These are phyloP conservation scores for Anabas testudineus DNA, from an alignment of 2,797 vertebrate genomes.

Conservation along the genomic window DNA sequence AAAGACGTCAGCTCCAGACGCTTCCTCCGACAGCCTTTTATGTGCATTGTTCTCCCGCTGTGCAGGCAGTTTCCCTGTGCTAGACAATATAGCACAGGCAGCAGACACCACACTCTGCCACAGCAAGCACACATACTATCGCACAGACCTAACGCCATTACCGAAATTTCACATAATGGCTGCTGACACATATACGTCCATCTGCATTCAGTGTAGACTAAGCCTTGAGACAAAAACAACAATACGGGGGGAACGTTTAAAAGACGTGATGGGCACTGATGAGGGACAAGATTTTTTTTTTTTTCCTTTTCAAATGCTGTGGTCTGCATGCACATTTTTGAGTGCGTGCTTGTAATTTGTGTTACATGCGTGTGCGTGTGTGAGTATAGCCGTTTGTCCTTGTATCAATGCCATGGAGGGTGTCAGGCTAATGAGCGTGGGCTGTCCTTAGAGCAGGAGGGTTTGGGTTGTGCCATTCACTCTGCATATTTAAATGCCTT, in stretches of 20 bases:
- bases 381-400: slow-evolving; percentile 58
- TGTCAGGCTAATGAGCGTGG: slow-evolving; percentile 79
- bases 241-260: slow-evolving; percentile 52
- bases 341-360: slow-evolving; percentile 45
- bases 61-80: slow-evolving; percentile 59
- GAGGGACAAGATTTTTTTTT: slow-evolving; percentile 56
- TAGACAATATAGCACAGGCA: slow-evolving; percentile 65
- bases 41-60: slow-evolving; percentile 77
- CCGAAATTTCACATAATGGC: slow-evolving; percentile 70
- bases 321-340: slow-evolving; percentile 19
- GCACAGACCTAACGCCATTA: slow-evolving; percentile 64
- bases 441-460: slow-evolving; percentile 82
- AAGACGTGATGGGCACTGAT: slow-evolving; percentile 78
- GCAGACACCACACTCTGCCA: slow-evolving; percentile 70
- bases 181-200: slow-evolving; percentile 78
- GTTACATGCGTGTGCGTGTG: slow-evolving; percentile 37
- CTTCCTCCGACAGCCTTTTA: slow-evolving; percentile 78
- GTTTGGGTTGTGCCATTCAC: slow-evolving; percentile 83
- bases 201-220: slow-evolving; percentile 73
- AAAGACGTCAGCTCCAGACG: slow-evolving; percentile 77
- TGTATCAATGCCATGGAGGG: slow-evolving; percentile 75
- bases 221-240: slow-evolving; percentile 76
- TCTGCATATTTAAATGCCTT: slow-evolving; percentile 85
- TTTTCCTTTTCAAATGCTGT: slow-evolving; percentile 27
- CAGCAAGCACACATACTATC: slow-evolving; percentile 41